Conservation (phyloP, 2,888 invertebrate genomes). For the Athalia cordata region DNA sequence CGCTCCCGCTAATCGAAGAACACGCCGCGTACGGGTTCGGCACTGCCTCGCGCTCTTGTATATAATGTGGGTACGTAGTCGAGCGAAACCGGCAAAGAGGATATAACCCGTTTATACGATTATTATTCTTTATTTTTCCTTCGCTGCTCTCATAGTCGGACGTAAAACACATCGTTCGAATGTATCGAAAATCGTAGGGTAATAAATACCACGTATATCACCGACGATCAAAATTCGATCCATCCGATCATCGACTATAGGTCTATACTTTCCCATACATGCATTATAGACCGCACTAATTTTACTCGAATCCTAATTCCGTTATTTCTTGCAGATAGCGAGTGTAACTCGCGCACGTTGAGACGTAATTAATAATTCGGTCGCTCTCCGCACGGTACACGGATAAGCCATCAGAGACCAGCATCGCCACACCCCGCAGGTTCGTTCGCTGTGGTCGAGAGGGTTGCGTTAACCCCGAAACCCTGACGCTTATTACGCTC, state of each 20-base stretch:
- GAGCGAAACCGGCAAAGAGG: no score
- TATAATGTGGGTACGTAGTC: background rate
- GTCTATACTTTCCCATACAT: no score
- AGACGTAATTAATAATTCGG: slow-evolving; percentile 28
- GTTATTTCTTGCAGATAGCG: background rate
- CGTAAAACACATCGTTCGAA: no score
- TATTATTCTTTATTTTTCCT: no score
- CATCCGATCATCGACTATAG: no score
- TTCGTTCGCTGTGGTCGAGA: slow-evolving; percentile 55
- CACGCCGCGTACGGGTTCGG: slow-evolving; percentile 50
- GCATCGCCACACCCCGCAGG: background rate
- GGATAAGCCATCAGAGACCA: slow-evolving; percentile 40
- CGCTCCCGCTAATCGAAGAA: slow-evolving; percentile 72
- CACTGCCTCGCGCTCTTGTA: background rate
- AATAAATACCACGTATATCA: no score
- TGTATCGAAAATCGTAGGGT: no score
- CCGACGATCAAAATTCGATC: no score
- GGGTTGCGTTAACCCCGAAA: slow-evolving; percentile 57
- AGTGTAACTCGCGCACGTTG: background rate
- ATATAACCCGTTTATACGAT: no score
- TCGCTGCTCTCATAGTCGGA: no score
- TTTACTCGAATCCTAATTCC: background rate
- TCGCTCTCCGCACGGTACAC: slow-evolving; percentile 16
- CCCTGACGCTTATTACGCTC: slow-evolving; percentile 29
- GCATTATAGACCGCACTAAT: no score